A percentile compares a stretch with the other conserved stretches of the same genome.
Evolutionary conservation across 2,888 invertebrate species (phyloP).

Genomic region (Patella pellucida): DNA sequence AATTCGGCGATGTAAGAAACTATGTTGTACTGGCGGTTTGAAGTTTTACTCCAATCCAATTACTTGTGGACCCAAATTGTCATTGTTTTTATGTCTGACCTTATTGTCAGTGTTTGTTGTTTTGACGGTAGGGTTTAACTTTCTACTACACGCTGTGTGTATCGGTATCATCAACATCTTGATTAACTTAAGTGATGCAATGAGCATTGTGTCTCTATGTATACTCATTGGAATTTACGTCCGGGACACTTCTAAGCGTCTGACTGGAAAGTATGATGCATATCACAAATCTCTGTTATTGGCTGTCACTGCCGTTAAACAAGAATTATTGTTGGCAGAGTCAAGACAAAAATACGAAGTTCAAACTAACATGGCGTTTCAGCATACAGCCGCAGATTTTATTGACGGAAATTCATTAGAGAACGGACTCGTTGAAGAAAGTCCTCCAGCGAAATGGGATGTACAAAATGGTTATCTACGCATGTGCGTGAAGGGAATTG

Average conservation of each 20-base stretch:
- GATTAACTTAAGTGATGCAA: constrained; percentile 24
- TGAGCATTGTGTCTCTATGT: constrained; percentile 27
- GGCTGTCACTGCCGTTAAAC: background rate
- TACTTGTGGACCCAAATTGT: background rate
- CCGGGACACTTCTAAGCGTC: constrained; percentile 27
- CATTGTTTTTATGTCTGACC: constrained; percentile 23
- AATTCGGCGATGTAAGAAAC: background rate
- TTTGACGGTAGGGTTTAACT: constrained; percentile 29
- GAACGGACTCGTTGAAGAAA: background rate
- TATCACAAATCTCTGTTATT: constrained; percentile 11
- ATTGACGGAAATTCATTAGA: background rate
- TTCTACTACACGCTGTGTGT: constrained; percentile 27
- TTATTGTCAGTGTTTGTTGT: constrained; percentile 28
- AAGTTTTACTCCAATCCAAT: background rate
- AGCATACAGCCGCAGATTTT: background rate
- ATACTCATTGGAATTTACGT: constrained; percentile 31
- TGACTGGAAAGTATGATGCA: constrained; percentile 6
- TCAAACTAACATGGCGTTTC: background rate
- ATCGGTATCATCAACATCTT: constrained; percentile 27
- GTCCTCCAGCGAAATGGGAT: background rate
- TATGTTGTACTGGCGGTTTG: background rate
- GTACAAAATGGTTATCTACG: background rate
- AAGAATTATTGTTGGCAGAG: background rate
- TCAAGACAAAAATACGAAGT: background rate
- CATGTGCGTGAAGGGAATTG: background rate